These are phyloP conservation scores for Drepana arcuata DNA, from an alignment of 1,140 invertebrate species.

Conservation along the genomic window DNA sequence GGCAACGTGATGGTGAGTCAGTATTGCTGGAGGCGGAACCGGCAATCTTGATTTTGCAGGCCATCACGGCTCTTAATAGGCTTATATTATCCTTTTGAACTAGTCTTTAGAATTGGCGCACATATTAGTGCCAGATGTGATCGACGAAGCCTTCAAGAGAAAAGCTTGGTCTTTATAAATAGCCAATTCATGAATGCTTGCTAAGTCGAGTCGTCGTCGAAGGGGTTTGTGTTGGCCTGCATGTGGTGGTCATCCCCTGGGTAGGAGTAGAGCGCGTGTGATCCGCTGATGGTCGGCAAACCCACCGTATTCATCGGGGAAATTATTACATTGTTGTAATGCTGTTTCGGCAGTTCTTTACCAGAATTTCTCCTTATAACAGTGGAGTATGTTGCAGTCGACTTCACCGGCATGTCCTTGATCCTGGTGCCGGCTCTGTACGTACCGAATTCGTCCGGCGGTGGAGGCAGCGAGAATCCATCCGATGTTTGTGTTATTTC, in stretches of 20 bases:
- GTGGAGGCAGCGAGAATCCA: constrained; percentile 56
- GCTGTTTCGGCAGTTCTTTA: constrained; percentile 30
- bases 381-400: constrained; percentile 44
- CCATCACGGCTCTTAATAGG: no score
- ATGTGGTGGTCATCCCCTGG: constrained; percentile 42
- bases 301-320: constrained; percentile 59
- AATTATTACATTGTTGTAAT: constrained; percentile 33
- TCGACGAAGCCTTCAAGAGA: no score
- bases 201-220: constrained; percentile 39
- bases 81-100: no score
- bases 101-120: no score
- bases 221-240: constrained; percentile 55
- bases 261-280: constrained; percentile 42
- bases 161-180: no score
- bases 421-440: constrained; percentile 49
- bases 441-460: constrained; percentile 56
- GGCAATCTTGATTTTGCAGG: no score
- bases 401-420: constrained; percentile 43
- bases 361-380: constrained; percentile 30
- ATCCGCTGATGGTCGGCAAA: constrained; percentile 41
- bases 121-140: no score
- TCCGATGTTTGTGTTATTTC: constrained; percentile 58
- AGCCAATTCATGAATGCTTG: not conserved
- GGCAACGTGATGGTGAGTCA: no score
- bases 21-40: no score